Evolutionary conservation across 2,888 invertebrate genomes (phyloP).

Genomic region (Hypolimnas misippus): DNA sequence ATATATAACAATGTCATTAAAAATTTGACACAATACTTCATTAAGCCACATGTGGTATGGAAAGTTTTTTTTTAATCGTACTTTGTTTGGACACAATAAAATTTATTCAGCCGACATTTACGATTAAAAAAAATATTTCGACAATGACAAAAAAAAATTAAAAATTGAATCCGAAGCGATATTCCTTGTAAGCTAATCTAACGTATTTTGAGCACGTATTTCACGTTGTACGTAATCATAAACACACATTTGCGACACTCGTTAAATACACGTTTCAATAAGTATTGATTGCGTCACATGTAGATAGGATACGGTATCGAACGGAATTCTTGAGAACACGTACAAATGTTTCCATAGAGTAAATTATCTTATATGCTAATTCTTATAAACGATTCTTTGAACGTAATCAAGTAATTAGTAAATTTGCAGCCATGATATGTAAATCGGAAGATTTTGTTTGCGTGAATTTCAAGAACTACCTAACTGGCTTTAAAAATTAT

Average conservation of each 20-base stretch:
- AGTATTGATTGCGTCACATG: conserved; percentile 3
- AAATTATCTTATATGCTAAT: not conserved
- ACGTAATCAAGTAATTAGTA: conserved; percentile 4
- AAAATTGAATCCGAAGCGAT: not conserved
- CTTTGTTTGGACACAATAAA: not conserved
- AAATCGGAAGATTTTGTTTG: no score
- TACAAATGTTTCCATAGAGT: conserved; percentile 14
- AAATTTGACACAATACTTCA: conserved; percentile 8
- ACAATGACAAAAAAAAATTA: no score
- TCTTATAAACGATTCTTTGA: not conserved
- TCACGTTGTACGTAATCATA: not conserved
- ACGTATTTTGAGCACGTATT: not conserved
- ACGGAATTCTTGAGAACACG: conserved; percentile 16
- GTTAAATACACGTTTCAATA: not conserved
- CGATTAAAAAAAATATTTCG: no score
- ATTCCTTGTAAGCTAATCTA: not conserved
- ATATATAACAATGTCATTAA: conserved; percentile 22
- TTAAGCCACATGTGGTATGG: not conserved
- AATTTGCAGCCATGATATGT: no score
- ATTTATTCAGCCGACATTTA: no score
- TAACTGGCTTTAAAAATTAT: no score
- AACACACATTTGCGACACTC: not conserved
- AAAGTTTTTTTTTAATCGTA: conserved; percentile 1
- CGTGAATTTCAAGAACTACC: no score
- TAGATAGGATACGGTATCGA: not conserved